Conservation (phyloP, 64 coral and sea anemone species). For the Astreopora myriophthalma region DNA sequence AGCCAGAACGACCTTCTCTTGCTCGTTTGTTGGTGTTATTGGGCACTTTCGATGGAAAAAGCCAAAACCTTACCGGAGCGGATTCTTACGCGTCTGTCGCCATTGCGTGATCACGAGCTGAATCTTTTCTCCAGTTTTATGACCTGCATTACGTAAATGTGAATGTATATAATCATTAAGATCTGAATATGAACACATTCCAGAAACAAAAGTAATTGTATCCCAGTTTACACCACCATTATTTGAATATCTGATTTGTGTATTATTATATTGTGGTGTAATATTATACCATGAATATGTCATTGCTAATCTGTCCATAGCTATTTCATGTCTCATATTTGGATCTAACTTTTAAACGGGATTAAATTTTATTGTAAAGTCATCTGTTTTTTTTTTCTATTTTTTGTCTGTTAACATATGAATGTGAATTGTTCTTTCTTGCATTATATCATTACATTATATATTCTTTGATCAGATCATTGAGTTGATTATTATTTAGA, state of each 20-base stretch:
- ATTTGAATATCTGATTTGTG: neutral
- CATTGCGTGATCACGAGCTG: too few species aligned
- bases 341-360: too few species aligned
- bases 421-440: neutral
- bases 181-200: neutral
- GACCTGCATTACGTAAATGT: too few species aligned
- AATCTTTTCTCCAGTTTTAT: too few species aligned
- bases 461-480: neutral
- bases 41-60: too few species aligned
- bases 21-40: too few species aligned
- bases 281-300: neutral
- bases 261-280: neutral
- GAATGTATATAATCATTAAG: neutral
- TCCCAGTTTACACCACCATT: neutral
- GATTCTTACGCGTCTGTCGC: too few species aligned
- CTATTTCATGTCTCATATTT: neutral
- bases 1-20: too few species aligned
- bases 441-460: neutral
- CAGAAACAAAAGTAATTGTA: neutral
- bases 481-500: neutral
- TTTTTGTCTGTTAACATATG: too few species aligned
- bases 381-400: too few species aligned
- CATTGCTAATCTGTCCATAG: neutral
- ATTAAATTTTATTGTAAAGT: too few species aligned
- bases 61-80: too few species aligned